Conservation (phyloP, 2,113 vertebrate species). For the Tyto alba region DNA sequence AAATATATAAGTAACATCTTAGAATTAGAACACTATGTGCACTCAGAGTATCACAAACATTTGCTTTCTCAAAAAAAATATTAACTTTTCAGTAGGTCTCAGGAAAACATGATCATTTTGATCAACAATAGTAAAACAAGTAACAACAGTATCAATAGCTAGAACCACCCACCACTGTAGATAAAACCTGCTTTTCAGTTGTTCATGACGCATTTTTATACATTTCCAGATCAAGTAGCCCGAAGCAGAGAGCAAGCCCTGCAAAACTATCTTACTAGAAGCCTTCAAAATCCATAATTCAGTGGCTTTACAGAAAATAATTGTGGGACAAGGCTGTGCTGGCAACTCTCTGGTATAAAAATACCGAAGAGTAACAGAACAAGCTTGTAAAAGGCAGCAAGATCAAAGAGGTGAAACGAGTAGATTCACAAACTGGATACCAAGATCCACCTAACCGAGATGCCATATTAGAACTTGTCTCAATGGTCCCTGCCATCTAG, state of each 20-base stretch:
- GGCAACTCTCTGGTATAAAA: background rate
- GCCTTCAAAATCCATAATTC: background rate
- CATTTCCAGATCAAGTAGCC: background rate
- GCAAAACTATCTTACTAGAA: background rate
- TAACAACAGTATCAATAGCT: background rate
- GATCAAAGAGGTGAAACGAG: background rate
- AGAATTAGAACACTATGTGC: background rate
- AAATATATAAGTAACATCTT: background rate
- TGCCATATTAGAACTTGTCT: background rate
- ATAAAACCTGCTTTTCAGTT: background rate
- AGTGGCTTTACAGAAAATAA: background rate
- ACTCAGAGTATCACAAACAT: background rate
- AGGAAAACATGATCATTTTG: background rate
- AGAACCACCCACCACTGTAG: background rate
- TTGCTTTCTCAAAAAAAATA: background rate
- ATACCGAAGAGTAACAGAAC: background rate
- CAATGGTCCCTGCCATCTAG: background rate
- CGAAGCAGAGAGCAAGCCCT: background rate
- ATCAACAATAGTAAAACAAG: background rate
- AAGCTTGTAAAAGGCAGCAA: background rate
- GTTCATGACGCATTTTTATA: background rate
- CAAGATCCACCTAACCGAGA: background rate
- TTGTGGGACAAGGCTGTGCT: background rate
- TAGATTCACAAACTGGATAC: background rate
- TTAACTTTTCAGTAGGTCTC: background rate